A percentile compares a stretch with the other conserved stretches of the same genome.
Conservation (phyloP, 2,888 invertebrate genomes). For the Resseliella maxima region DNA sequence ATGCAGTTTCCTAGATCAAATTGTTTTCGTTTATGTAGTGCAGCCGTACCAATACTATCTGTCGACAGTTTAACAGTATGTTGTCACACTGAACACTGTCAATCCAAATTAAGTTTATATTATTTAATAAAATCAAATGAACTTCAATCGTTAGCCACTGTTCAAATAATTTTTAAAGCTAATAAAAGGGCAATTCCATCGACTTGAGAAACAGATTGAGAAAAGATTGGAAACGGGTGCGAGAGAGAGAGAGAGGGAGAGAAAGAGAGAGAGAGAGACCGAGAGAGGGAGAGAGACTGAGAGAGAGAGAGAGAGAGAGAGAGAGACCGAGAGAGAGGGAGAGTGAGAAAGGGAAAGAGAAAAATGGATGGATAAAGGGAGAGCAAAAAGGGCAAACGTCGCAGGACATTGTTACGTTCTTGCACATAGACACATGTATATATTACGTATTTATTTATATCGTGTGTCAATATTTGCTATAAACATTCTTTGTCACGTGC, state of each 20-base stretch:
- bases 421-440: not conserved
- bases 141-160: not conserved
- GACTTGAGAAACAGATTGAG: not conserved
- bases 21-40: no score
- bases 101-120: slow-evolving; percentile 39
- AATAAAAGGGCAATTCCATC: slow-evolving; percentile 35
- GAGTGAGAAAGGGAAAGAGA: not conserved
- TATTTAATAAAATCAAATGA: slow-evolving; percentile 38
- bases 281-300: no score
- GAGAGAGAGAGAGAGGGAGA: no score
- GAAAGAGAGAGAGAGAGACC: no score
- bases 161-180: slow-evolving; percentile 51
- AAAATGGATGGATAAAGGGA: no score
- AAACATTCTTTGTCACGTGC: slow-evolving; percentile 53
- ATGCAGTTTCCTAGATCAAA: no score
- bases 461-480: slow-evolving; percentile 46
- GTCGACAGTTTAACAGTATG: no score
- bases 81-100: not conserved
- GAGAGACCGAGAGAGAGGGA: no score
- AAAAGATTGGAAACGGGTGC: no score
- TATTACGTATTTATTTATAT: slow-evolving; percentile 18
- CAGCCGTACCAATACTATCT: no score
- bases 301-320: no score
- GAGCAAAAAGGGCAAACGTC: not conserved
- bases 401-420: not conserved